Evolutionary conservation across 2,797 vertebrate species (phyloP).

Genomic region (Pelochelys cantorii): DNA sequence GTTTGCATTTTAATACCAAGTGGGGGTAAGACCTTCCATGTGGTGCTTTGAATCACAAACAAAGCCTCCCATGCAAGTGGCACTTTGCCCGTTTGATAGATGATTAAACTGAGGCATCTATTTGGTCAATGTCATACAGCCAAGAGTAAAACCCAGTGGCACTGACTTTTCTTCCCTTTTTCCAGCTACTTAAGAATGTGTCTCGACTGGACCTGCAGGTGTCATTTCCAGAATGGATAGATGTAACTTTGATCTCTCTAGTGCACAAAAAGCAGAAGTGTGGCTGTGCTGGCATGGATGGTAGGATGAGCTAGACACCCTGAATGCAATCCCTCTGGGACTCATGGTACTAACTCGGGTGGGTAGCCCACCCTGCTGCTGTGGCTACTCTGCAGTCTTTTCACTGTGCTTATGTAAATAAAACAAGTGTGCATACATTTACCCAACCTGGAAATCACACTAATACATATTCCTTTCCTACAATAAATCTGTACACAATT

Average conservation of each 20-base stretch:
- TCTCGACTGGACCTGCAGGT: no score
- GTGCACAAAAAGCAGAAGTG: not conserved
- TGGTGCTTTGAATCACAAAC: not conserved
- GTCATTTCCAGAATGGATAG: no score
- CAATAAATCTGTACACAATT: not conserved
- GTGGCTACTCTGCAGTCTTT: not conserved
- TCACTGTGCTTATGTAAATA: not conserved
- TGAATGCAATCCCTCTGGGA: not conserved
- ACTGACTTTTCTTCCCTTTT: not conserved
- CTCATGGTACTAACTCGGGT: not conserved
- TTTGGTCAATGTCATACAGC: not conserved
- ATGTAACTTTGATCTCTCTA: no score
- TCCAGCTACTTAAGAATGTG: not conserved
- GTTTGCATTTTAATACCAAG: not conserved
- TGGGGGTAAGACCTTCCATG: not conserved
- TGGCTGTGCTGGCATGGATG: not conserved
- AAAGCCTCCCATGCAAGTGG: rapidly evolving
- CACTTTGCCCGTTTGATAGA: not conserved
- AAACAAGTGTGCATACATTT: not conserved
- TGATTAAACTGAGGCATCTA: not conserved
- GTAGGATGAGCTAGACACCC: not conserved
- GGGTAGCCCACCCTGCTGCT: not conserved
- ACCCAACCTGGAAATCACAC: not conserved
- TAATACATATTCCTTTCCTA: not conserved
- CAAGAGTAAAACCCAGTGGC: not conserved